These are phyloP conservation scores for Gymnarchus niloticus DNA, from an alignment of 2,113 vertebrate genomes.

Conservation along the genomic window DNA sequence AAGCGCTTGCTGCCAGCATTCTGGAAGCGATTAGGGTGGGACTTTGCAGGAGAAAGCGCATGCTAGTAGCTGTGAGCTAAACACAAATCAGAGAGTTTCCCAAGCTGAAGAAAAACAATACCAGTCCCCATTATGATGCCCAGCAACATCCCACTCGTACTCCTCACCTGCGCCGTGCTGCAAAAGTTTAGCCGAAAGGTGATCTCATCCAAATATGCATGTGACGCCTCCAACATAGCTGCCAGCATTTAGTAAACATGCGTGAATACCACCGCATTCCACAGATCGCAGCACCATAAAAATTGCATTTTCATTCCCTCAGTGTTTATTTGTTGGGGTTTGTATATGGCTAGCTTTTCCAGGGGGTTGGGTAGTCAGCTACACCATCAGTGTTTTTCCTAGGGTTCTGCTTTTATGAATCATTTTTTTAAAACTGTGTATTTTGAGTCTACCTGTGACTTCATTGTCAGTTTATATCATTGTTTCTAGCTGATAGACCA, in stretches of 20 bases:
- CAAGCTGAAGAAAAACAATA: background rate
- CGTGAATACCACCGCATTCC: background rate
- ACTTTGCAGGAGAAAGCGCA: conserved; percentile 19
- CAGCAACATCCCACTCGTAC: background rate
- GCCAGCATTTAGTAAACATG: background rate
- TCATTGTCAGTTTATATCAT: background rate
- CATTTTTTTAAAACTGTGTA: background rate
- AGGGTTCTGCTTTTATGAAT: background rate
- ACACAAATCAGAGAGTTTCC: background rate
- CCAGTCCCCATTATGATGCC: background rate
- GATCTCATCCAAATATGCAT: background rate
- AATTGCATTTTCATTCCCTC: background rate
- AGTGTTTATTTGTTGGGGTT: too few species aligned
- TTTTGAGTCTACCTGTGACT: background rate
- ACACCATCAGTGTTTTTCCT: too few species aligned
- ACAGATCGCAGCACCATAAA: background rate
- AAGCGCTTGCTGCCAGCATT: conserved; percentile 18
- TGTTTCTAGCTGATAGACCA: background rate
- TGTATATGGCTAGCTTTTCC: background rate
- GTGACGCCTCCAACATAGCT: background rate
- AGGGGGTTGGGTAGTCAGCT: too few species aligned
- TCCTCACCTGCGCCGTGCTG: background rate
- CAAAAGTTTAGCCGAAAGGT: too few species aligned
- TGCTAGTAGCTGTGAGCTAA: conserved; percentile 38
- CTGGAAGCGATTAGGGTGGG: conserved; percentile 41